Evolutionary conservation across 2,888 invertebrate genomes (phyloP).

Genomic region (Melanargia galathea): DNA sequence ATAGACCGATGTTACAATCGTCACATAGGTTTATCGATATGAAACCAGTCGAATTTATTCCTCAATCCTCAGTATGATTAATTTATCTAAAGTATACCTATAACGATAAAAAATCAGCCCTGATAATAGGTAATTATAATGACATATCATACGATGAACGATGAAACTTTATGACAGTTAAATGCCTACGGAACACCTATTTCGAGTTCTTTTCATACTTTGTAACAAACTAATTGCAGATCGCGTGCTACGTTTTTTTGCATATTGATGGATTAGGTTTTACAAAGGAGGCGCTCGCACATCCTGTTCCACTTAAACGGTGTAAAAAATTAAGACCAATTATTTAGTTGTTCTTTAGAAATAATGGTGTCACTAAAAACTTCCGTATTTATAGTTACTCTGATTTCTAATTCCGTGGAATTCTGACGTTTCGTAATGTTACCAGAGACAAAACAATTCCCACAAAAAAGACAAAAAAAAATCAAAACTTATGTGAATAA

Average conservation of each 20-base stretch:
- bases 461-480: no score
- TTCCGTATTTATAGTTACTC: background rate
- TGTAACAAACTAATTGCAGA: conserved; percentile 35
- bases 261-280: conserved; percentile 34
- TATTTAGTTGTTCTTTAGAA: conserved; percentile 7
- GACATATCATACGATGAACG: no score
- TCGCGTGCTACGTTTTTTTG: conserved; percentile 37
- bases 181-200: background rate
- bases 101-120: no score
- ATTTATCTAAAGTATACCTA: no score
- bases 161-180: background rate
- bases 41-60: no score
- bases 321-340: conserved; percentile 19
- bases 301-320: conserved; percentile 27
- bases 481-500: no score
- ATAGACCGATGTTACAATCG: no score
- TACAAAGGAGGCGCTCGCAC: conserved; percentile 27
- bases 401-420: no score
- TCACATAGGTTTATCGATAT: no score
- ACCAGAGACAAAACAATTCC: no score
- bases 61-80: no score
- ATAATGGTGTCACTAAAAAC: conserved; percentile 4
- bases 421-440: background rate
- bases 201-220: background rate
- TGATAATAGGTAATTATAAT: no score